Conservation (phyloP, 2,888 invertebrate genomes). For the Acanthosepion lycidas region DNA sequence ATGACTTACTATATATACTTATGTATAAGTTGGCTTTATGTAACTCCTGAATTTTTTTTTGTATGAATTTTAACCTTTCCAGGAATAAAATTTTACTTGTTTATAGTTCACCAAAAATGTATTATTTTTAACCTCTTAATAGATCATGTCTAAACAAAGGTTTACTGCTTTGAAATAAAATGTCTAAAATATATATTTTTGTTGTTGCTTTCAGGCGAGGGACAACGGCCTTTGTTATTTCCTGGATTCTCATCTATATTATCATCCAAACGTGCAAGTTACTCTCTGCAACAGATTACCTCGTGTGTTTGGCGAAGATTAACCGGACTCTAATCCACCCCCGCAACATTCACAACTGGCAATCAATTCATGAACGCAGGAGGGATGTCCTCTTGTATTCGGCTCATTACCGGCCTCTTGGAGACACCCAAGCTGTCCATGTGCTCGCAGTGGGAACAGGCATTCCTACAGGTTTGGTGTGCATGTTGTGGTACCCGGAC, state of each 20-base stretch:
- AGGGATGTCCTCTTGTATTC: conserved; percentile 43
- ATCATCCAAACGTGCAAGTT: conserved; percentile 44
- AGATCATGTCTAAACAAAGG: too few relatives aligned
- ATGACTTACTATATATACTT: too few relatives aligned
- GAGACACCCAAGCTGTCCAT: conserved; percentile 25
- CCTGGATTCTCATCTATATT: conserved; percentile 46
- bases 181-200: not conserved
- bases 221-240: conserved; percentile 38
- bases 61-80: too few relatives aligned
- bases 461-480: conserved; percentile 23
- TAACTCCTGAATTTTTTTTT: too few relatives aligned
- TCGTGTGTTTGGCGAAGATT: conserved; percentile 41
- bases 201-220: conserved; percentile 40
- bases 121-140: too few relatives aligned
- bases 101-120: too few relatives aligned
- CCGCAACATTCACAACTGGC: conserved; percentile 25
- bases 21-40: too few relatives aligned
- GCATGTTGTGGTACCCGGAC: conserved; percentile 40
- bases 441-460: conserved; percentile 38
- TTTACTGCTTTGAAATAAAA: not conserved
- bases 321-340: conserved; percentile 42
- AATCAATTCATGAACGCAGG: conserved; percentile 13
- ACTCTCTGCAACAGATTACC: conserved; percentile 33
- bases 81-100: too few relatives aligned
- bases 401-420: conserved; percentile 46